phyloP scores from a whole-genome alignment of 2,113 vertebrate species.

The Lagenorhynchus albirostris region DNA sequence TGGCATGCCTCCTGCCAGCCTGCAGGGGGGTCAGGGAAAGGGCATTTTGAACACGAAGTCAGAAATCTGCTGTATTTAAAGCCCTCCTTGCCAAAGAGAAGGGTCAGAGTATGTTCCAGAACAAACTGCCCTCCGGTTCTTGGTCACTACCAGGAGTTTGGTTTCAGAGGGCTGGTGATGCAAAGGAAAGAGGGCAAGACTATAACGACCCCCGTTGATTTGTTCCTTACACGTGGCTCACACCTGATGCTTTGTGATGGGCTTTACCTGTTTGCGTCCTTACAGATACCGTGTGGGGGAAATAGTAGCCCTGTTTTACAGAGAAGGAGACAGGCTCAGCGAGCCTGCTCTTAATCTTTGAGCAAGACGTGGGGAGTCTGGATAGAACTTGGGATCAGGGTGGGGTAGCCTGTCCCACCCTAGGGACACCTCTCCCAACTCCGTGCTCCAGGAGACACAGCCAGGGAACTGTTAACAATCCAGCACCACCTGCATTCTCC shows the following conservation, averaged over 20 bases:
- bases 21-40: background rate
- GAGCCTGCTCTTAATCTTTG: background rate
- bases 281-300: background rate
- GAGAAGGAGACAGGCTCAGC: background rate
- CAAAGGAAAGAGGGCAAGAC: background rate
- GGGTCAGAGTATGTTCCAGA: background rate
- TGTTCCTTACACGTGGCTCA: background rate
- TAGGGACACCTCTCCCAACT: background rate
- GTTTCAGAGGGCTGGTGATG: background rate
- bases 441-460: background rate
- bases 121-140: background rate
- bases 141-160: background rate
- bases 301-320: background rate
- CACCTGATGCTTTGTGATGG: background rate
- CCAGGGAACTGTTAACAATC: background rate
- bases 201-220: background rate
- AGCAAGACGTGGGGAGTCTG: background rate
- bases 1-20: background rate
- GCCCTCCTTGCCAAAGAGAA: background rate
- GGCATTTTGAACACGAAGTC: background rate
- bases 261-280: background rate
- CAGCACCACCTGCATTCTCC: background rate
- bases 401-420: too few species aligned
- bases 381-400: background rate
- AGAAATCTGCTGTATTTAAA: background rate